phyloP scores from a whole-genome alignment of 2,113 vertebrate species.

The Sialia sialis region DNA sequence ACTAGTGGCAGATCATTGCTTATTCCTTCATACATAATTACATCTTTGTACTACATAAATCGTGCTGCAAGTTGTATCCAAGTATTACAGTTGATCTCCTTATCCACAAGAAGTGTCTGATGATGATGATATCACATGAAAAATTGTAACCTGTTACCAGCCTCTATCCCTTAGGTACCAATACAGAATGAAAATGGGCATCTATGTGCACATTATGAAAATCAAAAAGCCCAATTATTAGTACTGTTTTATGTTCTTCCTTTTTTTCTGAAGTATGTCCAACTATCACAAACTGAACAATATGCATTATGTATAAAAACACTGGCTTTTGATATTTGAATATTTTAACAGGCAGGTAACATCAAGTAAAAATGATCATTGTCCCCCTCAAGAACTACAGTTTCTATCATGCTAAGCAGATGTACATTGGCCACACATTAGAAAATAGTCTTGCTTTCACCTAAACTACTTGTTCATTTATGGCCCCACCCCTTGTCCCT shows the following conservation, averaged over 20 bases:
- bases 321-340: not conserved
- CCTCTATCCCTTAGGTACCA: not conserved
- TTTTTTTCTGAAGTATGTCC: not conserved
- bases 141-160: not conserved
- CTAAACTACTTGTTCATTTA: not conserved
- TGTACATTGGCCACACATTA: not conserved
- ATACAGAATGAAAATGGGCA: not conserved
- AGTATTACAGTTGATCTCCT: not conserved
- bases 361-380: not conserved
- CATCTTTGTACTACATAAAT: not conserved
- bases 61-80: not conserved
- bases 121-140: not conserved
- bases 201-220: not conserved
- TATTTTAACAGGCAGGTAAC: not conserved
- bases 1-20: not conserved
- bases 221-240: not conserved
- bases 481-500: not conserved
- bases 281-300: not conserved
- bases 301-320: not conserved
- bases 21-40: not conserved
- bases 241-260: not conserved
- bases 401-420: not conserved
- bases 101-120: not conserved
- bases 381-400: not conserved
- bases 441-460: not conserved